Percentiles rank a stretch among this genome's conserved stretches.
Evolutionary conservation across 2,113 vertebrate species (phyloP).

Genomic region (Rissa tridactyla): DNA sequence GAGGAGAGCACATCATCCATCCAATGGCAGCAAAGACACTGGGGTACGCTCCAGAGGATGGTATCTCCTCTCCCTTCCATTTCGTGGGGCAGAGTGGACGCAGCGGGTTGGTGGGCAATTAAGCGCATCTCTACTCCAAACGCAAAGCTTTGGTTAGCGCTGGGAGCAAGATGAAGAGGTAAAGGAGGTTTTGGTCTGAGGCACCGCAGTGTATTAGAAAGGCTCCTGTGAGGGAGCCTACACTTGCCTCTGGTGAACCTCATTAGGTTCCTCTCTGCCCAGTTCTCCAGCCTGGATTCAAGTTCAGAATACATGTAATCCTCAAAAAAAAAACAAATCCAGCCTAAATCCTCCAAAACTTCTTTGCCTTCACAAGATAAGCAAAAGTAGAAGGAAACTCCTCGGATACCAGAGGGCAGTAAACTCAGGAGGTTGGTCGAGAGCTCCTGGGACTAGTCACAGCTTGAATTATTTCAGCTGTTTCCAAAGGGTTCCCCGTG

Average conservation of each 20-base stretch:
- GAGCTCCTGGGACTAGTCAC: neutral
- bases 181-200: neutral
- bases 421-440: neutral
- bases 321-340: neutral
- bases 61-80: neutral
- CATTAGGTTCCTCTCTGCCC: too few species aligned
- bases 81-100: accelerated
- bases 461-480: neutral
- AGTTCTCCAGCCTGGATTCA: neutral
- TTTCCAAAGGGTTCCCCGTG: neutral
- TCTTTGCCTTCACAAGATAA: neutral
- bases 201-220: neutral
- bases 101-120: neutral
- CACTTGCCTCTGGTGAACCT: too few species aligned
- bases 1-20: neutral
- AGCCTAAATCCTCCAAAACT: neutral
- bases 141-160: neutral
- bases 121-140: neutral
- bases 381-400: neutral
- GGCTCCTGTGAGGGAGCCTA: neutral
- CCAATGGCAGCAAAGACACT: neutral
- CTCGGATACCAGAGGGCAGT: neutral
- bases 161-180: neutral
- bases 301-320: neutral
- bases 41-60: neutral